These are phyloP conservation scores for Lamellibrachia satsuma DNA, from an alignment of 2,888 invertebrate species.

Conservation along the genomic window DNA sequence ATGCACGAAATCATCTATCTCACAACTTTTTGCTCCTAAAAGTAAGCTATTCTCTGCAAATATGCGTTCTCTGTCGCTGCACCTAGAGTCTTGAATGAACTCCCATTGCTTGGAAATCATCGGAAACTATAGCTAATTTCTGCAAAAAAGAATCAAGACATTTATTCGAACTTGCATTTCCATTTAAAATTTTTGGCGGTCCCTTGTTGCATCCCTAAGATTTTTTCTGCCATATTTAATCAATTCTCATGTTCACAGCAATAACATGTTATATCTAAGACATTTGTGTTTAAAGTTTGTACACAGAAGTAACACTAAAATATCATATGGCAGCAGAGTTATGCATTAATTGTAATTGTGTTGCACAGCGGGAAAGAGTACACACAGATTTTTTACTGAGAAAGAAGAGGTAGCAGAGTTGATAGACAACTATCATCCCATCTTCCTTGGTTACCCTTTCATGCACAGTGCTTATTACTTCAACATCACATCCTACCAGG, in stretches of 20 bases:
- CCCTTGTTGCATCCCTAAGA: not conserved
- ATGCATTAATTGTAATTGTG: not conserved
- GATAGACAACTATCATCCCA: constrained; percentile 51
- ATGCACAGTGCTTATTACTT: constrained; percentile 50
- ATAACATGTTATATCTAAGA: not conserved
- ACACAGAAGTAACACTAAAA: not conserved
- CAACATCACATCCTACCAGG: constrained; percentile 25
- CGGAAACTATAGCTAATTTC: too few relatives aligned
- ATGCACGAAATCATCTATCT: too few relatives aligned
- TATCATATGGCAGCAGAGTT: not conserved
- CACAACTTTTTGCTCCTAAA: too few relatives aligned
- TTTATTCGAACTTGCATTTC: too few relatives aligned
- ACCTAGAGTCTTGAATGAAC: too few relatives aligned
- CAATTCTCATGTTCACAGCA: not conserved
- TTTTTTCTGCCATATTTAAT: not conserved
- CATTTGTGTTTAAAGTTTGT: not conserved
- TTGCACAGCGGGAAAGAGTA: constrained; percentile 53
- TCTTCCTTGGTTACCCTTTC: constrained; percentile 45
- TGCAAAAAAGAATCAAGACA: too few relatives aligned
- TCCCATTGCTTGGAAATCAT: too few relatives aligned
- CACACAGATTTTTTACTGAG: constrained; percentile 48
- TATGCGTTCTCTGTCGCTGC: too few relatives aligned
- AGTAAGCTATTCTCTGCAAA: too few relatives aligned
- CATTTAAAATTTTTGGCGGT: not conserved
- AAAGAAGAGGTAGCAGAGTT: constrained; percentile 43